phyloP scores from a whole-genome alignment of 2,888 invertebrate species.

The Ophonus ardosiacus region DNA sequence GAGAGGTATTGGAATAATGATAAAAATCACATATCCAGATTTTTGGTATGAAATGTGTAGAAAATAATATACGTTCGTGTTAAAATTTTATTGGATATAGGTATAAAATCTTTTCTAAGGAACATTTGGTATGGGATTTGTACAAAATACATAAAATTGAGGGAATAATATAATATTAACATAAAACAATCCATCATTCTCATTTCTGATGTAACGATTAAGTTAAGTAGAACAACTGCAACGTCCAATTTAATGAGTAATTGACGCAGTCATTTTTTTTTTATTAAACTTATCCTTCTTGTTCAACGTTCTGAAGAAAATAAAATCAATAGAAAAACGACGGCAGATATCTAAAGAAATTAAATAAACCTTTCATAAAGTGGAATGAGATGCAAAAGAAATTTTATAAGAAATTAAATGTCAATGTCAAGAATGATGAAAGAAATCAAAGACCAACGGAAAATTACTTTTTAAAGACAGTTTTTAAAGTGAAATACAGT shows the following conservation, averaged over 20 bases:
- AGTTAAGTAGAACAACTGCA: not conserved
- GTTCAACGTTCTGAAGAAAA: not conserved
- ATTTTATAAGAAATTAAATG: not conserved
- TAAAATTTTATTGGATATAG: no score
- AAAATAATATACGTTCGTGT: no score
- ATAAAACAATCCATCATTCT: not conserved
- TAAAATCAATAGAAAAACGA: not conserved
- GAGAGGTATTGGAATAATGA: no score
- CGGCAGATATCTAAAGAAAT: not conserved
- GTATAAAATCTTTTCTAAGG: no score
- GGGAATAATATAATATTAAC: no score
- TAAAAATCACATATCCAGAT: no score
- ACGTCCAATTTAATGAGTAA: not conserved
- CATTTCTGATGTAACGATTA: not conserved
- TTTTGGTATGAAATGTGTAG: no score
- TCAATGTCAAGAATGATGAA: not conserved
- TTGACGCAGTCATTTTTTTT: not conserved
- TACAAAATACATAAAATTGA: no score
- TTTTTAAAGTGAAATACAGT: not conserved
- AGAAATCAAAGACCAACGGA: not conserved
- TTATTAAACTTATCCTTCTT: not conserved
- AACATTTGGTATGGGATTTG: no score
- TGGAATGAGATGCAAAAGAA: not conserved
- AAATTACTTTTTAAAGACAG: not conserved
- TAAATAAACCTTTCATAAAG: not conserved